Conservation (phyloP, 2,113 vertebrate species). For the Anas platyrhynchos region DNA sequence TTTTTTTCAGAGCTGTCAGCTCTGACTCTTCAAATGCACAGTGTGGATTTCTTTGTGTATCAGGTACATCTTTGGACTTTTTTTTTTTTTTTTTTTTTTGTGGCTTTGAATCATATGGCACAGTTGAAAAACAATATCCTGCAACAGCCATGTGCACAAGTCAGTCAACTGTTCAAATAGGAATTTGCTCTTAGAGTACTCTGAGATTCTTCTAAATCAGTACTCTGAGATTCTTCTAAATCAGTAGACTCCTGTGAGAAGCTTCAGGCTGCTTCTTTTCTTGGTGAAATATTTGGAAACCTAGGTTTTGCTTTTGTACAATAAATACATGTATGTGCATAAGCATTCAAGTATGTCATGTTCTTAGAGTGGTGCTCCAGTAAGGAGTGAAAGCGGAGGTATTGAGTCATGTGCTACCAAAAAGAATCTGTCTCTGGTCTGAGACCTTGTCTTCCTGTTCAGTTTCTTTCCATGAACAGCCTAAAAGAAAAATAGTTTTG, state of each 20-base stretch:
- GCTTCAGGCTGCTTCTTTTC: background rate
- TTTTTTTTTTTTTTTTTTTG: background rate
- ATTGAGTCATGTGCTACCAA: background rate
- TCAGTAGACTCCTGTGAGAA: background rate
- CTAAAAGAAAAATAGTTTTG: background rate
- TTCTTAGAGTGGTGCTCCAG: background rate
- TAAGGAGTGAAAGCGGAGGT: background rate
- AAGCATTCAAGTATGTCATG: background rate
- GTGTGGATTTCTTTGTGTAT: background rate
- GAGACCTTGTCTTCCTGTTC: background rate
- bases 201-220: background rate
- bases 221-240: conserved; percentile 1
- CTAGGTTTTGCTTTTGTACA: background rate
- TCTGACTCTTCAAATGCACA: background rate
- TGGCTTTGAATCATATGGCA: background rate
- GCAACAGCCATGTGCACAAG: background rate
- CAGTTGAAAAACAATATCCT: background rate
- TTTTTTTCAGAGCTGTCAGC: background rate
- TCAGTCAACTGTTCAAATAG: background rate
- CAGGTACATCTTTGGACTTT: background rate
- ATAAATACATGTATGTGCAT: background rate
- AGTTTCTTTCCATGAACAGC: background rate
- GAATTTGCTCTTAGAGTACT: background rate
- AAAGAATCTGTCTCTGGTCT: background rate
- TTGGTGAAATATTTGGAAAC: background rate